Base-by-base conservation (phyloP, 2,888 invertebrate genomes). In the Lasioglossum morio region DNA sequence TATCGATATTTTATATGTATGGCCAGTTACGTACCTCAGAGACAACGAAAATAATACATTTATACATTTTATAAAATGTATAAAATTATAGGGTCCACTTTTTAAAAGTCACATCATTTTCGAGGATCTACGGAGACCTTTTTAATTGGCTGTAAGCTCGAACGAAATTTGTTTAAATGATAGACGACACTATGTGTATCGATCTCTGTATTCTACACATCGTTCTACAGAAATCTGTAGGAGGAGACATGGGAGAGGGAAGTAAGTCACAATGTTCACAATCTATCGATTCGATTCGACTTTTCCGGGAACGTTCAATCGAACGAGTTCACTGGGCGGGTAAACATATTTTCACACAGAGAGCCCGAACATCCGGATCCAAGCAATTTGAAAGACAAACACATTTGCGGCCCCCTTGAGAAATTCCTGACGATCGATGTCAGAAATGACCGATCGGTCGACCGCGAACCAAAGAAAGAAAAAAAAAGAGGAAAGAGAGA, bases 341-440 rank as follows among this genome's bases (percentile, higher is more conserved):
- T 40, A 69, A 86, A 78, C 72, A 78, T 75, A 81, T 86, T 86
- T 85, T 77, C 73, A 79, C 78, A 75, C 34, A 73, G 48, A 53
- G 69, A 69, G 37, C 23, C 40, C 48, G 75, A 80, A 73, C 79
- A 86, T 76, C 73, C 74, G 75, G 72, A 57, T 66, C 77, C 76
- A 84, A 81, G 87, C 81, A 87, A 87, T 87, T 87, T 87, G 77
- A 84, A 87, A 87, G 79, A 87, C 81, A 87, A 87, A 87, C 87
- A 87, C 77, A 87, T 81, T 84, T 81, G 87, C 87, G 43, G 69
- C 75, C 84, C 86, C 79, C 84, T 79, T 53, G 87, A 87, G 87
- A 81, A 86, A 87, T 87, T 80, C 77, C 78, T 77, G 53, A 72
- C 70, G 81, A 87, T 87, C 84, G 87, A 87, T 84, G 87, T 79